Percentiles rank a stretch among this genome's conserved stretches.
phyloP scores from a whole-genome alignment of 2,888 invertebrate genomes.

The Microctonus hyperodae region DNA sequence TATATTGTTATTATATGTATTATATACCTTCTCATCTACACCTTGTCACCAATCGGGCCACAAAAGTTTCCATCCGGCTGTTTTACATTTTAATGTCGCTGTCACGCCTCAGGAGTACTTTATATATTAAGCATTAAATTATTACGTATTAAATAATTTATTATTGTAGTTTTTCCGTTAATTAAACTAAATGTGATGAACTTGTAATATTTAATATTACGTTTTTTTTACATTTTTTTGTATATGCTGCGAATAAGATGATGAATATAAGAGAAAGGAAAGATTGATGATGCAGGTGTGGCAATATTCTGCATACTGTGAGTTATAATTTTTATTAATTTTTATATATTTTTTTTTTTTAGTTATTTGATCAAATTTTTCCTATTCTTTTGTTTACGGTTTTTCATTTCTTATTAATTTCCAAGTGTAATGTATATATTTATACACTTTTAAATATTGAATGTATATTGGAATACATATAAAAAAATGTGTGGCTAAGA shows the following conservation, averaged over 20 bases:
- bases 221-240: neutral
- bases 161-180: no score
- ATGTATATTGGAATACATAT: neutral
- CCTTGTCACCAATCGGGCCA: conserved; percentile 6
- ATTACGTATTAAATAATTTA: no score
- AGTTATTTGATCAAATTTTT: neutral
- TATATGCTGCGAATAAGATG: neutral
- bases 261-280: conserved; percentile 29
- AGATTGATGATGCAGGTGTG: conserved; percentile 32
- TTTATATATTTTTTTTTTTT: neutral
- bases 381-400: neutral
- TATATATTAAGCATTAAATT: no score
- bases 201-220: neutral
- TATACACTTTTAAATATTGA: neutral
- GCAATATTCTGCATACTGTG: conserved; percentile 4
- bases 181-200: no score
- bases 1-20: no score
- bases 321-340: neutral
- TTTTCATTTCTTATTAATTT: neutral
- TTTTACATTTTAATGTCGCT: conserved; percentile 1
- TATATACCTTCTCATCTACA: neutral
- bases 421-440: neutral
- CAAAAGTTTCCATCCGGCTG: neutral
- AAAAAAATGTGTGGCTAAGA: neutral
- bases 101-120: neutral